Conservation (phyloP, 2,888 invertebrate genomes). For the Scaptomyza tumidula region DNA sequence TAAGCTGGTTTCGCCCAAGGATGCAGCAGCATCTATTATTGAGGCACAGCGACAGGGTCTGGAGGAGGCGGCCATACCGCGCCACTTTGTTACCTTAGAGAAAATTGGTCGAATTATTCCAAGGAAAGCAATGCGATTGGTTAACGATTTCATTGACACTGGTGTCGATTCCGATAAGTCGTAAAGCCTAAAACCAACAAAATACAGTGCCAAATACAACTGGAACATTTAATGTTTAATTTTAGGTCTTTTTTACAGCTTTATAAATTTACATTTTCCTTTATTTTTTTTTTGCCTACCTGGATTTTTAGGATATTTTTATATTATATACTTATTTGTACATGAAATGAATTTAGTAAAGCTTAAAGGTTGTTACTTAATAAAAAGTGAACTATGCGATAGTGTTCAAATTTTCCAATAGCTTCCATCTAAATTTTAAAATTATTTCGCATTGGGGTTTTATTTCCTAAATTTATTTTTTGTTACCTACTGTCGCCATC, state of each 20-base stretch:
- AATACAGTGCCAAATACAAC: not conserved
- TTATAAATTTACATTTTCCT: slow-evolving; percentile 30
- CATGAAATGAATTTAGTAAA: slow-evolving; percentile 36
- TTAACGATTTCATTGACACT: slow-evolving; percentile 88
- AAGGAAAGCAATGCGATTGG: slow-evolving; percentile 84
- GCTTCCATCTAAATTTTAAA: not conserved
- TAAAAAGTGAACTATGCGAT: slow-evolving; percentile 37
- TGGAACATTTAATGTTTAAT: slow-evolving; percentile 24
- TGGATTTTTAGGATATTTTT: slow-evolving; percentile 8
- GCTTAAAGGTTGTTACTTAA: slow-evolving; percentile 69
- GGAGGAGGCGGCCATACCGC: slow-evolving; percentile 88
- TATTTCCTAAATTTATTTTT: too few relatives aligned
- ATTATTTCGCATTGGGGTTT: too few relatives aligned
- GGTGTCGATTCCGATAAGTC: slow-evolving; percentile 87
- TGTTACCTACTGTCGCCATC: not conserved
- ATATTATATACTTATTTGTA: slow-evolving; percentile 33
- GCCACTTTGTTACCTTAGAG: slow-evolving; percentile 85
- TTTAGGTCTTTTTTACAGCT: slow-evolving; percentile 45
- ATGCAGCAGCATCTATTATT: slow-evolving; percentile 88
- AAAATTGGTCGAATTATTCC: slow-evolving; percentile 86
- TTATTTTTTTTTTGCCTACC: slow-evolving; percentile 8
- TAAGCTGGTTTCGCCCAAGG: slow-evolving; percentile 87
- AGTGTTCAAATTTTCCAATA: not conserved
- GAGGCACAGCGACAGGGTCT: slow-evolving; percentile 88
- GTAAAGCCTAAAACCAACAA: slow-evolving; percentile 19